Evolutionary conservation across 2,888 invertebrate genomes (phyloP).

Genomic region (Tinea trinotella): DNA sequence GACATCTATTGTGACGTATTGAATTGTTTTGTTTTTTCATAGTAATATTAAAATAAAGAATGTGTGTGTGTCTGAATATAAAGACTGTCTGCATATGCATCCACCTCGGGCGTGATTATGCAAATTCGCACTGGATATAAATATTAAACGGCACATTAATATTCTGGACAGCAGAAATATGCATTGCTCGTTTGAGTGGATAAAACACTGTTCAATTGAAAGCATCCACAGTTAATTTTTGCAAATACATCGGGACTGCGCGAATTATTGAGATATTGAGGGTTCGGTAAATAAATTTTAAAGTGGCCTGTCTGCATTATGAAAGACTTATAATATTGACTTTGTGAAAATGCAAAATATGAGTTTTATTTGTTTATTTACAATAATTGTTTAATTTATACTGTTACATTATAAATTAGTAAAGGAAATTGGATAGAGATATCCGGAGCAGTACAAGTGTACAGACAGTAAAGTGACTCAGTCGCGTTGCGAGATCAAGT

Average conservation of each 20-base stretch:
- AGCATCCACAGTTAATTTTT: slow-evolving; percentile 25
- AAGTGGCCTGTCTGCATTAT: slow-evolving; percentile 9
- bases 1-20: background rate
- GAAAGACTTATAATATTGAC: slow-evolving; percentile 1
- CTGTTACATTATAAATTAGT: no score
- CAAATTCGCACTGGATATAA: slow-evolving; percentile 68
- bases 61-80: background rate
- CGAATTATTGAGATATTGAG: slow-evolving; percentile 8
- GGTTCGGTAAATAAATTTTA: background rate
- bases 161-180: slow-evolving; percentile 65
- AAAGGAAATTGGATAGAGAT: no score
- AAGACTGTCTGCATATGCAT: background rate
- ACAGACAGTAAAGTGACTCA: no score
- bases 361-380: no score
- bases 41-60: background rate
- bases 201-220: slow-evolving; percentile 33
- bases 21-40: background rate
- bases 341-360: background rate
- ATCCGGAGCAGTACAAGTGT: no score
- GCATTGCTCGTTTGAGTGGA: slow-evolving; percentile 59
- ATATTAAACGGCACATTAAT: slow-evolving; percentile 70
- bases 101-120: slow-evolving; percentile 52
- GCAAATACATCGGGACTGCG: slow-evolving; percentile 16
- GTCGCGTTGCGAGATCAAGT: no score
- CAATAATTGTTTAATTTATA: no score